These are phyloP conservation scores for Caenorhabditis latens DNA, from an alignment of 1,140 invertebrate genomes.

Conservation along the genomic window DNA sequence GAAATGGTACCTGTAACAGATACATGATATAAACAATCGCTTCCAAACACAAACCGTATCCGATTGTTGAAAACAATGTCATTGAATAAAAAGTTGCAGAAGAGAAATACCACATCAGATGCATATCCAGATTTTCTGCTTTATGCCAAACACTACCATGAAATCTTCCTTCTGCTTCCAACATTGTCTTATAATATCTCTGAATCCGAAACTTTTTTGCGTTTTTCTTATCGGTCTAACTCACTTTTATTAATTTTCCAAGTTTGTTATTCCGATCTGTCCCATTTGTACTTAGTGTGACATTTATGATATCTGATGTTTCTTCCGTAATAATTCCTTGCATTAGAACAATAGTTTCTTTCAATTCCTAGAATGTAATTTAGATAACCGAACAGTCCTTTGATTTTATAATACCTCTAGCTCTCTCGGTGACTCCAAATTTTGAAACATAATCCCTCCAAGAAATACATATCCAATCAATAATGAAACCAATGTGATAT, in stretches of 20 bases:
- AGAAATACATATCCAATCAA: conserved; percentile 58
- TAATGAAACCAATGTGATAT: conserved; percentile 50
- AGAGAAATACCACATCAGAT: conserved; percentile 62
- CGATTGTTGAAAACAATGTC: conserved; percentile 62
- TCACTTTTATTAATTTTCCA: conserved; percentile 53
- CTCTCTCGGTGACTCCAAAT: conserved; percentile 57
- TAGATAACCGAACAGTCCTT: background rate
- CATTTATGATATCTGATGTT: conserved; percentile 55
- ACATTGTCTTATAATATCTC: conserved; percentile 61
- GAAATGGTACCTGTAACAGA: conserved; percentile 57
- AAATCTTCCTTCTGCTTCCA: conserved; percentile 60
- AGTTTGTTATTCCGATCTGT: conserved; percentile 49
- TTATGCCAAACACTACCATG: conserved; percentile 64
- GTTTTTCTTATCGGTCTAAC: background rate
- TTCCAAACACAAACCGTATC: conserved; percentile 47
- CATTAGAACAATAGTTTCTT: conserved; percentile 60
- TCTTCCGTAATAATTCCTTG: conserved; percentile 57
- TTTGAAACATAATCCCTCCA: conserved; percentile 58
- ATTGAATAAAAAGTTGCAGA: conserved; percentile 62
- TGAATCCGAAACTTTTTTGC: background rate
- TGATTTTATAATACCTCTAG: background rate
- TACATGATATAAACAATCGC: background rate
- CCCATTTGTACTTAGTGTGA: conserved; percentile 52
- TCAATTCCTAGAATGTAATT: conserved; percentile 36
- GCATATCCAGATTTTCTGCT: conserved; percentile 63